These are phyloP conservation scores for Blastomussa wellsi DNA, from an alignment of 92 coral and sea anemone genomes.

Conservation along the genomic window DNA sequence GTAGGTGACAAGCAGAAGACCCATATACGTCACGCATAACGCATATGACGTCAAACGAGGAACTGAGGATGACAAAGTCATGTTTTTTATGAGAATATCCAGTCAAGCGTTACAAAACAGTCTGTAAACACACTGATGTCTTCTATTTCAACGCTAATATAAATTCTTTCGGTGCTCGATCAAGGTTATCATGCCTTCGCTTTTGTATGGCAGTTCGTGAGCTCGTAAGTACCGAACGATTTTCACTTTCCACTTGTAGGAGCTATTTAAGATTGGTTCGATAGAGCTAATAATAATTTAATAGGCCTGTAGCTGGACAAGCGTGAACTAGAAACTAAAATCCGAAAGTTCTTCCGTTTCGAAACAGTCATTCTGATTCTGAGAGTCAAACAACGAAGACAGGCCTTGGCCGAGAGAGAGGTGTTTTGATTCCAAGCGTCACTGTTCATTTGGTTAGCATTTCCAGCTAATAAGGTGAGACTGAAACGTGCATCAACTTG, in stretches of 20 bases:
- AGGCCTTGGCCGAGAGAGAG: background rate
- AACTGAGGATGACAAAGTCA: background rate
- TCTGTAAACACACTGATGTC: background rate
- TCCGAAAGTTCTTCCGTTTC: background rate
- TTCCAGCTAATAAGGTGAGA: background rate
- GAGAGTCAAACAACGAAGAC: background rate
- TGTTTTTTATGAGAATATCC: background rate
- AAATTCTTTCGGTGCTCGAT: background rate
- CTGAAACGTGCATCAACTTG: background rate
- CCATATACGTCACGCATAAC: background rate
- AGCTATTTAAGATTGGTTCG: background rate
- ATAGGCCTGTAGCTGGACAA: no score
- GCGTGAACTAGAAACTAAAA: background rate
- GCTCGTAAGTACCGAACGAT: background rate
- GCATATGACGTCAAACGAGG: background rate
- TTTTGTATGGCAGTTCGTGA: background rate
- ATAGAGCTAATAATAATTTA: background rate
- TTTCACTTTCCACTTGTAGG: background rate
- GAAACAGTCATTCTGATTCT: background rate
- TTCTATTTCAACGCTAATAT: background rate
- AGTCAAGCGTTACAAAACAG: background rate
- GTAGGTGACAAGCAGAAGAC: no score
- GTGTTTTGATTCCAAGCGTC: background rate
- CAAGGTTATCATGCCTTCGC: background rate
- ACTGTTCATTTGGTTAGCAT: background rate